Evolutionary conservation across 2,113 vertebrate species (phyloP).

Genomic region (Tachysurus fulvidraco): DNA sequence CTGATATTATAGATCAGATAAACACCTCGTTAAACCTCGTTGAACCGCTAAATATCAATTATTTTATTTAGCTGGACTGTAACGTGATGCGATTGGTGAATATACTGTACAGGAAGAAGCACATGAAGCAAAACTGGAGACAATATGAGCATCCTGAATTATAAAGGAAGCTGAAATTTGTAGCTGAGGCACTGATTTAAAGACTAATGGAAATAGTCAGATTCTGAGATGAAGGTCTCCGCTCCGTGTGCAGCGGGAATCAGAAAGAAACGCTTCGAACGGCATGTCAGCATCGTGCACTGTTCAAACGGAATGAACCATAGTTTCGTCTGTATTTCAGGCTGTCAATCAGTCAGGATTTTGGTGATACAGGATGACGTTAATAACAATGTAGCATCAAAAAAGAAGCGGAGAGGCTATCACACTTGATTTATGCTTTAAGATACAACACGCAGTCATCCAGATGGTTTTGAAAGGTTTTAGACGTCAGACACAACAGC

Average conservation of each 20-base stretch:
- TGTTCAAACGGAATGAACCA: background rate
- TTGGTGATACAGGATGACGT: background rate
- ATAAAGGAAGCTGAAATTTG: background rate
- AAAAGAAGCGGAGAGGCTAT: background rate
- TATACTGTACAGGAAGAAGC: slow-evolving; percentile 34
- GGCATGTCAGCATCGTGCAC: background rate
- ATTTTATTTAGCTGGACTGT: slow-evolving; percentile 72
- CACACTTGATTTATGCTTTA: background rate
- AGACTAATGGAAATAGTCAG: background rate
- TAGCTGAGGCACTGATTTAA: background rate
- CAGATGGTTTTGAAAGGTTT: background rate
- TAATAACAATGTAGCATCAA: background rate
- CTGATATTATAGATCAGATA: background rate
- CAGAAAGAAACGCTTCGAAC: background rate
- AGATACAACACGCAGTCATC: background rate
- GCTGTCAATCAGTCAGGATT: background rate
- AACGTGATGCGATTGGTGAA: slow-evolving; percentile 57
- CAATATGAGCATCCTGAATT: slow-evolving; percentile 13
- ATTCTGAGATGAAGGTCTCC: background rate
- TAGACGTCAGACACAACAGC: background rate
- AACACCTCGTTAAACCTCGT: background rate
- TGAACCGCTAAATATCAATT: slow-evolving; percentile 66
- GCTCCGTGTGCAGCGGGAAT: background rate
- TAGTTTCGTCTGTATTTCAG: background rate
- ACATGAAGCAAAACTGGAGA: slow-evolving; percentile 18